Conservation (phyloP, 2,113 vertebrate species). For the Isichthys henryi region DNA sequence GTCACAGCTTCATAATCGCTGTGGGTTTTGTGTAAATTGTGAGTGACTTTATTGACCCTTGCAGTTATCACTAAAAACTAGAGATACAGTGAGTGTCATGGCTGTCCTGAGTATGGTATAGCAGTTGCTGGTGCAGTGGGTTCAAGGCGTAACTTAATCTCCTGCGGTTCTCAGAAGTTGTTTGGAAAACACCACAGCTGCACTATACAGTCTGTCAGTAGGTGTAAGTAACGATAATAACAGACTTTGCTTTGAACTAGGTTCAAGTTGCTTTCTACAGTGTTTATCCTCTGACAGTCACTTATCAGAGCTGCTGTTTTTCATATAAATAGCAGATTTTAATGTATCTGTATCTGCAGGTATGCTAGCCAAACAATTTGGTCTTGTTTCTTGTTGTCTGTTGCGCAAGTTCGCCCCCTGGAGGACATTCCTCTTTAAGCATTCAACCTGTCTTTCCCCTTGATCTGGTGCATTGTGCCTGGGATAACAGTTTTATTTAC, state of each 20-base stretch:
- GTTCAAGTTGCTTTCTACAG: not conserved
- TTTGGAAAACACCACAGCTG: not conserved
- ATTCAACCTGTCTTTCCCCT: not conserved
- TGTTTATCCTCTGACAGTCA: not conserved
- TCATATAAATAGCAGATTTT: not conserved
- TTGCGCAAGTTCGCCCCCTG: not conserved
- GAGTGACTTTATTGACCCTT: not conserved
- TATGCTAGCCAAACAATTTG: not conserved
- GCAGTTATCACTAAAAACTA: not conserved
- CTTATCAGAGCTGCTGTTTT: not conserved
- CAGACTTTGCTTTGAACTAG: not conserved
- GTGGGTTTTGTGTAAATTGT: not conserved
- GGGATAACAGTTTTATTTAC: not conserved
- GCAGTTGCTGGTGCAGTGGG: not conserved
- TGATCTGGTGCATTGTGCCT: not conserved
- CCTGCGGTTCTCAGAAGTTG: not conserved
- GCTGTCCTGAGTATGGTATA: not conserved
- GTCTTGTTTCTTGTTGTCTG: not conserved
- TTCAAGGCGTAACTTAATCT: not conserved
- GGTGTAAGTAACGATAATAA: not conserved
- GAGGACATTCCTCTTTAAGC: not conserved
- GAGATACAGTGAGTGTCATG: not conserved
- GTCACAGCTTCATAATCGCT: not conserved
- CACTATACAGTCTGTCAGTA: constrained; percentile 5
- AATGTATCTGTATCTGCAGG: not conserved